These are phyloP conservation scores for Pygocentrus nattereri DNA, from an alignment of 2,797 vertebrate genomes.

Conservation along the genomic window DNA sequence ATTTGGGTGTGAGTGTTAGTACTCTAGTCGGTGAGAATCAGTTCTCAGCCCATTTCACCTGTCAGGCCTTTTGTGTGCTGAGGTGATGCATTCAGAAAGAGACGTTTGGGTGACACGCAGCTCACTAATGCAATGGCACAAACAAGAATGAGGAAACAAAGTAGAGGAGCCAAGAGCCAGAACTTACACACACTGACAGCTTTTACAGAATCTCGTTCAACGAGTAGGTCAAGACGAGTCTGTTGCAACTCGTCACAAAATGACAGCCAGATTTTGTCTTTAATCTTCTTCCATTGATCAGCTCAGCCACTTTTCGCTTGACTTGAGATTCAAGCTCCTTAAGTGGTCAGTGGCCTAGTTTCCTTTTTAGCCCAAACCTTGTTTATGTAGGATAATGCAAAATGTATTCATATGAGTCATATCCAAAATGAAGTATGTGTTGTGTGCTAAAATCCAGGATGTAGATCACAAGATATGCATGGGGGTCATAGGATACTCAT, in stretches of 20 bases:
- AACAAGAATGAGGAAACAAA: constrained; percentile 87
- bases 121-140: constrained; percentile 55
- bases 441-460: constrained; percentile 71
- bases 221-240: constrained; percentile 64
- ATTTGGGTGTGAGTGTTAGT: constrained; percentile 18
- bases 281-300: constrained; percentile 19
- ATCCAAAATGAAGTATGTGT: background rate
- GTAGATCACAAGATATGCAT: constrained; percentile 71
- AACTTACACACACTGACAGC: constrained; percentile 64
- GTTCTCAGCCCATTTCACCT: constrained; percentile 64
- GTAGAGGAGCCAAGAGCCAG: constrained; percentile 43
- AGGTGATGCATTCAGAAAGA: constrained; percentile 52
- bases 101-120: constrained; percentile 52
- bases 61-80: constrained; percentile 66
- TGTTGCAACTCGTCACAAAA: constrained; percentile 41
- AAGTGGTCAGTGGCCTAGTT: background rate
- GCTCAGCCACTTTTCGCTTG: constrained; percentile 2
- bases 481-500: constrained; percentile 78
- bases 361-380: background rate
- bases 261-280: constrained; percentile 44
- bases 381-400: constrained; percentile 19
- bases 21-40: constrained; percentile 7
- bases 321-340: background rate
- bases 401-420: constrained; percentile 15
- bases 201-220: constrained; percentile 79